These are phyloP conservation scores for Morus bassanus DNA, from an alignment of 2,797 vertebrate species.

Conservation along the genomic window DNA sequence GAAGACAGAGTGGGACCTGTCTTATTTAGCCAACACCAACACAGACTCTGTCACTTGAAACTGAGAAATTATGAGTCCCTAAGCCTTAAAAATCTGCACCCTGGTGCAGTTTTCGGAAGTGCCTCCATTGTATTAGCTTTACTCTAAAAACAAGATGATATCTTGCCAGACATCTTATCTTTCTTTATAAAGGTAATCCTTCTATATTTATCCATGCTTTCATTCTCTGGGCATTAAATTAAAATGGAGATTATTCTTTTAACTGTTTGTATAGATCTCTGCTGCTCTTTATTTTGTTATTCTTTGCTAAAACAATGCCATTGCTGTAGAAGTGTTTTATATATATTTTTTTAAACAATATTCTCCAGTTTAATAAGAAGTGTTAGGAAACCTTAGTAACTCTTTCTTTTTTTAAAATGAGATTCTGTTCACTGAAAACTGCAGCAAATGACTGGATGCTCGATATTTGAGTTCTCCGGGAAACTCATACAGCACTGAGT, in stretches of 20 bases:
- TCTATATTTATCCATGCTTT: not conserved
- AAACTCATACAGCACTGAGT: constrained; percentile 23
- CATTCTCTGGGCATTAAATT: not conserved
- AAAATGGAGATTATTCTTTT: not conserved
- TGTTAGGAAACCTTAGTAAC: not conserved
- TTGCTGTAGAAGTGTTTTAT: not conserved
- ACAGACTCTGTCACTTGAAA: not conserved
- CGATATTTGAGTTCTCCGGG: not conserved
- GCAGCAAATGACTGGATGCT: constrained; percentile 20
- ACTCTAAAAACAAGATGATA: not conserved
- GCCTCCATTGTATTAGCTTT: not conserved
- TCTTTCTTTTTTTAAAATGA: not conserved
- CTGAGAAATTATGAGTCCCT: not conserved
- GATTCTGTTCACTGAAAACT: constrained; percentile 54
- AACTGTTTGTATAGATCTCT: not conserved
- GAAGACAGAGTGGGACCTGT: not conserved
- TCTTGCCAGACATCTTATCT: not conserved
- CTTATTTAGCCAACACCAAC: not conserved
- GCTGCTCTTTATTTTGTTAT: constrained; percentile 18
- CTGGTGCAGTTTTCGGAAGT: not conserved
- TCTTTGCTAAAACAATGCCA: not conserved
- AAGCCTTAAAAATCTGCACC: not conserved
- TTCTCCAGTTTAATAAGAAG: constrained; percentile 26
- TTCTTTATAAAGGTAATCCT: not conserved
- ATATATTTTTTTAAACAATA: not conserved